Evolutionary conservation across 2,797 vertebrate species (phyloP), one percentile per base, ranked within the genome.

Genomic region (Enteromius fasciolatus): DNA sequence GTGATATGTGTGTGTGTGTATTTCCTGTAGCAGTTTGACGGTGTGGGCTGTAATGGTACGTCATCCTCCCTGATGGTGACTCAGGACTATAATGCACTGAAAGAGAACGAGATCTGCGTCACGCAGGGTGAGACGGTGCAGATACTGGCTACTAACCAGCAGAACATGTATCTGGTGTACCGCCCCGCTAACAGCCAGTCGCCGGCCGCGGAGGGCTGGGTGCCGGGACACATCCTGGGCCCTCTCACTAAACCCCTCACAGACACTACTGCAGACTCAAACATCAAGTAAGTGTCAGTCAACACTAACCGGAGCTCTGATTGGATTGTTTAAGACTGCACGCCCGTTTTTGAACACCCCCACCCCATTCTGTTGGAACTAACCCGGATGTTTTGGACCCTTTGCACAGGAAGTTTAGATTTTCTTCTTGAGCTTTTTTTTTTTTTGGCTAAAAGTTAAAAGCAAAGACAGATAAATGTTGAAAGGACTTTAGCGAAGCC

Each of bases 231-330:
- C 83, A 92, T 99, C 90, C 90, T 99, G 91, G 95, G 95, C 76
- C 97, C 97, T 33, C 91, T 94, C 91, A 90, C 93, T 90, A 98
- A 98, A 94, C 86, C 94, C 36, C 90, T 94, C 28, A 92, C 95
- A 94, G 98, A 98, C 93, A 97, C 91, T 91, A 95, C 93, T 83
- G 96, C 93, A 85, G 96, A 98, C 85, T 94, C 96, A 91, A 96
- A 95, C 95, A 97, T 99, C 97, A 99, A 99, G 98, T 99, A 99
- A 99, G 98, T 99, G 95, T 92, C 93, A 85, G 90, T 90, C 94
- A 93, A 89, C 68, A 85, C 87, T 82, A 82, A 86, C 87, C 80
- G 89, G 87, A 87, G 80, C 81, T 84, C 86, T 87, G 86, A 82
- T 86, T 88, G 89, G 89, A 86, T 87, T 82, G 64, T 84, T 93